A percentile compares a stretch with the other conserved stretches of the same genome.
These are phyloP conservation scores for Peromyscus polionotus DNA, from an alignment of 2,113 vertebrate species.

Conservation along the genomic window DNA sequence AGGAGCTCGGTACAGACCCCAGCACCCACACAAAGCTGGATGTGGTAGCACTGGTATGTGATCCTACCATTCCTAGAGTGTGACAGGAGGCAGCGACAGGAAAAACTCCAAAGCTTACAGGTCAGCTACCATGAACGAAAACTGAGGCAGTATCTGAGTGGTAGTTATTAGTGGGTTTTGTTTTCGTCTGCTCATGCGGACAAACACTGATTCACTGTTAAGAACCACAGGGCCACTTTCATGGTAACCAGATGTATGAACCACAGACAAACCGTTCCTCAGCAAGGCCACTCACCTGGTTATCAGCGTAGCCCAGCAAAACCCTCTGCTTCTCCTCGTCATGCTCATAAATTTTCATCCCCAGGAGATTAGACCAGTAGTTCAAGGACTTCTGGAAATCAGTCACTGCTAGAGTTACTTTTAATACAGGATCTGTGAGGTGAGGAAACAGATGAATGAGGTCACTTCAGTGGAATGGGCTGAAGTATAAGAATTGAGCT, in stretches of 20 bases:
- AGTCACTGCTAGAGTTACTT: constrained; percentile 95
- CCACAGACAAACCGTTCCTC: background rate
- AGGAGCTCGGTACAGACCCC: too few relatives aligned
- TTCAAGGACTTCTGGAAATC: constrained; percentile 91
- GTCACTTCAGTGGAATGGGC: background rate
- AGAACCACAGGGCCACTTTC: constrained; percentile 20
- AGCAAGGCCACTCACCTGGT: constrained; percentile 88
- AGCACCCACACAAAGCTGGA: background rate
- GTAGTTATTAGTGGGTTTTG: background rate
- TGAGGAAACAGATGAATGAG: background rate
- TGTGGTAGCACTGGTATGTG: background rate
- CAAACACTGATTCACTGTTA: constrained; percentile 30
- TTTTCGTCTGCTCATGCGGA: constrained; percentile 49
- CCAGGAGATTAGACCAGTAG: constrained; percentile 94
- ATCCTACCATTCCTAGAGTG: background rate
- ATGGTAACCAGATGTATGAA: constrained; percentile 5
- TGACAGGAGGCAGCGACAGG: background rate
- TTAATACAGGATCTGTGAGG: constrained; percentile 93
- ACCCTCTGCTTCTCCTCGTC: constrained; percentile 91
- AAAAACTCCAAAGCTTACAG: too few relatives aligned
- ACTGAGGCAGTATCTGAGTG: background rate
- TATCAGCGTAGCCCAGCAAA: constrained; percentile 93
- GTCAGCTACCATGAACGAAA: background rate
- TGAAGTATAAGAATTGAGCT: background rate
- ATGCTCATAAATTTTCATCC: constrained; percentile 94